These are phyloP conservation scores for Calliopsis andreniformis DNA, from an alignment of 1,140 invertebrate species.

Conservation along the genomic window DNA sequence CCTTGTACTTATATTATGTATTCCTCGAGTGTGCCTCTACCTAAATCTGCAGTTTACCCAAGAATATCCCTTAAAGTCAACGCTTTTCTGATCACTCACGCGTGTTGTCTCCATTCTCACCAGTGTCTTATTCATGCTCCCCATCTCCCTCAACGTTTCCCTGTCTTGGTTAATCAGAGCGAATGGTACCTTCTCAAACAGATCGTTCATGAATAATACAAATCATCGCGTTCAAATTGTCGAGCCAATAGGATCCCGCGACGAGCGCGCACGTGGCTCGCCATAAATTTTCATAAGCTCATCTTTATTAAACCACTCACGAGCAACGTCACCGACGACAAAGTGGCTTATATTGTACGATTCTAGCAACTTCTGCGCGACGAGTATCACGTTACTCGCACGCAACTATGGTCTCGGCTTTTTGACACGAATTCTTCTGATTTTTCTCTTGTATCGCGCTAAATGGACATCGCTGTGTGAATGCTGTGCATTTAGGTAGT, in stretches of 20 bases:
- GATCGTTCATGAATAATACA: constrained; percentile 53
- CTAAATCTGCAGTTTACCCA: too few species aligned
- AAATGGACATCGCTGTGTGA: too few species aligned
- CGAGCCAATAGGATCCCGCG: constrained; percentile 33
- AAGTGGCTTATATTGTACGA: constrained; percentile 49
- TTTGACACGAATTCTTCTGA: too few species aligned
- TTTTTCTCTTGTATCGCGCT: too few species aligned
- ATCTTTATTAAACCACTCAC: constrained; percentile 50
- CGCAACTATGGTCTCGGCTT: not conserved
- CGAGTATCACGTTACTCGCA: not conserved
- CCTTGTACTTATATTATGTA: too few species aligned
- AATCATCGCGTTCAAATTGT: constrained; percentile 48
- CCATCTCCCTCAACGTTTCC: not conserved
- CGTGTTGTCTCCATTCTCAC: too few species aligned
- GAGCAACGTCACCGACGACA: constrained; percentile 27
- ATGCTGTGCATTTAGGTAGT: too few species aligned
- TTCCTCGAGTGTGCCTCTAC: too few species aligned
- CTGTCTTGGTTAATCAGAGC: not conserved
- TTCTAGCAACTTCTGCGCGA: too few species aligned
- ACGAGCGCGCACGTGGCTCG: not conserved
- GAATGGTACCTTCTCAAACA: not conserved
- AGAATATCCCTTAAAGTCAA: too few species aligned
- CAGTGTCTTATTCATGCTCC: too few species aligned
- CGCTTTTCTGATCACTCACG: too few species aligned
- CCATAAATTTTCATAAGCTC: constrained; percentile 55